Conservation (phyloP, 2,113 vertebrate genomes). For the Pontoporia blainvillei region DNA sequence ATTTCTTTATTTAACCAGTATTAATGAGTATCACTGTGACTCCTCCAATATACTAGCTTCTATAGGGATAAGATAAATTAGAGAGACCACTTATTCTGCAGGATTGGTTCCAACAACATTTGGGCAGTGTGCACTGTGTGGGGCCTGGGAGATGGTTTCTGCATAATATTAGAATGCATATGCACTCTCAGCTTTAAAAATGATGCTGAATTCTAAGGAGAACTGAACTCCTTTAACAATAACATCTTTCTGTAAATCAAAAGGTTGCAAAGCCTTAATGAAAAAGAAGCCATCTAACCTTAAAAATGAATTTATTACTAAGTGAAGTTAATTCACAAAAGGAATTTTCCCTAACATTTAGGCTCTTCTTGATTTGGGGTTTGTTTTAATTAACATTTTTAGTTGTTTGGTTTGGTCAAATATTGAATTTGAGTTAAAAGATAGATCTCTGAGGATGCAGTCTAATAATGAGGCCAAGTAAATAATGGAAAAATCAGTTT, state of each 20-base stretch:
- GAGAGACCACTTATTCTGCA: not conserved
- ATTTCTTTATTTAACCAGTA: not conserved
- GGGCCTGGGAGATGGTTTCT: not conserved
- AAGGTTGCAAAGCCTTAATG: not conserved
- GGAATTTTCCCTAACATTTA: constrained; percentile 26
- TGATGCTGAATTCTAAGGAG: not conserved
- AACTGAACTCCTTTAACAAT: not conserved
- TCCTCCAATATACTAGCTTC: not conserved
- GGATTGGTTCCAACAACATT: not conserved
- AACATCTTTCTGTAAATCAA: not conserved
- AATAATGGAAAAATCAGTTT: not conserved
- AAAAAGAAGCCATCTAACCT: constrained; percentile 7
- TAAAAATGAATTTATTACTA: constrained; percentile 33
- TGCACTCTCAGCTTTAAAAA: not conserved
- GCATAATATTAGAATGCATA: not conserved
- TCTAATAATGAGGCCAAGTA: not conserved
- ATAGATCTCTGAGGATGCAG: constrained; percentile 18
- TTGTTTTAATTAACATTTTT: constrained; percentile 36
- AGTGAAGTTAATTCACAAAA: constrained; percentile 48
- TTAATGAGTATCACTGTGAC: not conserved
- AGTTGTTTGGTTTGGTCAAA: constrained; percentile 47
- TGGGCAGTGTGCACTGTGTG: not conserved
- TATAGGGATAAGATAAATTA: not conserved
- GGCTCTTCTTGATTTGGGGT: constrained; percentile 24
- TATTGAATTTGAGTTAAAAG: constrained; percentile 62